Base-by-base conservation (phyloP, 2,797 vertebrate genomes). In the Podarcis lilfordi region DNA sequence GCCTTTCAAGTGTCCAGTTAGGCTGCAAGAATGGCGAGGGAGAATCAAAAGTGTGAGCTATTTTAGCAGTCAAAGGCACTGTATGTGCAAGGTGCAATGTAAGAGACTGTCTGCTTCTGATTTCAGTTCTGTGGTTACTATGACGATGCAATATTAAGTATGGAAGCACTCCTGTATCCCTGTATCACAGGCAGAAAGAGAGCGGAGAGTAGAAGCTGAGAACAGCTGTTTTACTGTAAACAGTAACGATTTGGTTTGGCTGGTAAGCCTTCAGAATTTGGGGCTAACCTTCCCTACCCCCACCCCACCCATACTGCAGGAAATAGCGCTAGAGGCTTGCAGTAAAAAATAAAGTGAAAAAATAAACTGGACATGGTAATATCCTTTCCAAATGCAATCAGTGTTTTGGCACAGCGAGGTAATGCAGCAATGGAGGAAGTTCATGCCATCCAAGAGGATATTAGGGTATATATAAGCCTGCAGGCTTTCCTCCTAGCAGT, bases 221-320 rank as follows among this genome's bases (percentile, higher is more conserved):
- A 95, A 94, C 94, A 95, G 94, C 93, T 92, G 95, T 93, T 95
- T 91, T 94, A 94, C 92, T 95, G 93, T 95, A 96, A 96, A 96
- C 90, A 94, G 89, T 92, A 95, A 92, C 92, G 87, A 72, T 76
- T 94, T 87, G 79, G 92, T 94, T 95, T 95, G 85, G 92, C 93
- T 94, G 93, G 94, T 91, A 92, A 93, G 86, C 87, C 82, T 93
- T 96, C 91, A 89, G 90, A 89, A 80, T 94, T 94, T 94, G 91
- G 93, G 90, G 89, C 89, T 86, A 87, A 93, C 94, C 4, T n/a
- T 55, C 92, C 92, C 19, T 7, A 4, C 37, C 9, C 90, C 93
- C 32, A 32, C 32, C 93, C 10, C 69, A 1, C 55, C 69, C n/a
- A 92, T 88, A 89, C 80, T 91, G 91, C 0, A 0, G 91, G 86